A percentile compares a stretch with the other conserved stretches of the same genome.
These are phyloP conservation scores for Zaprionus nigranus DNA, from an alignment of 1,140 invertebrate species.

Conservation along the genomic window DNA sequence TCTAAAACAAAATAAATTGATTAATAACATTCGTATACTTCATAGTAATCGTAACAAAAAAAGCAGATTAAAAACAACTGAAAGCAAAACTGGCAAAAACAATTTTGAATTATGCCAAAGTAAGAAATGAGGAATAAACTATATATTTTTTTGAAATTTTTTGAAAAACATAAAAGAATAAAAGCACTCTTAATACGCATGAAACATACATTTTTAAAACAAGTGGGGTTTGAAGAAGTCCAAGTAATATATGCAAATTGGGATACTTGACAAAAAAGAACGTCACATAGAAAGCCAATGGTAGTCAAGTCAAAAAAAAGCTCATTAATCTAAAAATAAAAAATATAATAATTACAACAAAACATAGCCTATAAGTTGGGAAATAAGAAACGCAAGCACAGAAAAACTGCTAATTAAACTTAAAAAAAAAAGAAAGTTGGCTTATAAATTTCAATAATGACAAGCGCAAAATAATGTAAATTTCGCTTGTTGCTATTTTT, in stretches of 20 bases:
- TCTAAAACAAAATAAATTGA: constrained; percentile 55
- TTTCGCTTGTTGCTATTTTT: constrained; percentile 83
- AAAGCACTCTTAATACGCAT: constrained; percentile 35
- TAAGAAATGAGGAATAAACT: constrained; percentile 68
- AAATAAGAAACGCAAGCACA: constrained; percentile 36
- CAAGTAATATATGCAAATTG: constrained; percentile 20
- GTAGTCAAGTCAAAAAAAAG: constrained; percentile 58
- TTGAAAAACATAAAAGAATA: constrained; percentile 66
- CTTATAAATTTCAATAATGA: constrained; percentile 28
- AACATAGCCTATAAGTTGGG: constrained; percentile 16
- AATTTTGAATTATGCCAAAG: constrained; percentile 79
- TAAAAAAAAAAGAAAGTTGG: constrained; percentile 31
- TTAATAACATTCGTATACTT: constrained; percentile 46
- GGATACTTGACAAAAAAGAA: constrained; percentile 5
- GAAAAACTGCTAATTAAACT: constrained; percentile 62
- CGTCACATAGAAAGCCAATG: constrained; percentile 8
- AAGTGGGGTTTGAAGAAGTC: constrained; percentile 22
- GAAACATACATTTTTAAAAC: constrained; percentile 34
- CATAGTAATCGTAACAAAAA: constrained; percentile 51
- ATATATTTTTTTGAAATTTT: constrained; percentile 84
- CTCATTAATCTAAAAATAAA: constrained; percentile 71
- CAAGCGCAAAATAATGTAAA: constrained; percentile 71
- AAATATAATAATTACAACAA: constrained; percentile 32
- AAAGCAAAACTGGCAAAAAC: constrained; percentile 46
- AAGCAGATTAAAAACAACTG: constrained; percentile 13